phyloP scores from a whole-genome alignment of 2,888 invertebrate genomes.

The Euzophera pinguis region DNA sequence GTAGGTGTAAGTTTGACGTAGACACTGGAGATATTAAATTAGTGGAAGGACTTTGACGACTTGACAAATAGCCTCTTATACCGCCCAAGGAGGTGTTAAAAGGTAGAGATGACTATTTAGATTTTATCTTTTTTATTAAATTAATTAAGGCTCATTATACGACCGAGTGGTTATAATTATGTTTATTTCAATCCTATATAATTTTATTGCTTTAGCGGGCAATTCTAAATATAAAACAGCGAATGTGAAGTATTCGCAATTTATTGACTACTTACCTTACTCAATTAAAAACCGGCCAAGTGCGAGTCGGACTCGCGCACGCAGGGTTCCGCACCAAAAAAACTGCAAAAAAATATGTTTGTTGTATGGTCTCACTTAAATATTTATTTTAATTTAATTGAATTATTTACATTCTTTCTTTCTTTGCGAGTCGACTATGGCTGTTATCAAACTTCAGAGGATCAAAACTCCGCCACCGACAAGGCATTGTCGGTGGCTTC shows the following conservation, averaged over 20 bases:
- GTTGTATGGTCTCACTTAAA: too few species aligned
- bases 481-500: too few species aligned
- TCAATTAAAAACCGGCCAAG: too few species aligned
- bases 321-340: too few species aligned
- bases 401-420: too few species aligned
- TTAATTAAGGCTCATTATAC: neutral
- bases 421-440: too few species aligned
- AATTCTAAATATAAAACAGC: neutral
- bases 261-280: neutral
- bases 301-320: too few species aligned
- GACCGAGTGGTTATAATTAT: neutral
- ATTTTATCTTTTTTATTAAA: neutral
- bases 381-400: too few species aligned
- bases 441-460: too few species aligned
- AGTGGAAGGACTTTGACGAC: slow-evolving; percentile 53
- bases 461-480: too few species aligned
- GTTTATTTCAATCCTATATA: neutral
- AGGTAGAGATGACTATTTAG: neutral
- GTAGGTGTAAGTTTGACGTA: slow-evolving; percentile 55
- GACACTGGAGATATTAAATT: slow-evolving; percentile 51
- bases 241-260: neutral
- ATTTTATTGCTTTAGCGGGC: neutral
- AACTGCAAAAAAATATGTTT: too few species aligned
- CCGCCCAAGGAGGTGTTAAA: slow-evolving; percentile 1
- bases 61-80: slow-evolving; percentile 46